Percentiles rank a stretch among this genome's conserved stretches.
phyloP scores from a whole-genome alignment of 2,797 vertebrate genomes.

The Peromyscus nudipes region DNA sequence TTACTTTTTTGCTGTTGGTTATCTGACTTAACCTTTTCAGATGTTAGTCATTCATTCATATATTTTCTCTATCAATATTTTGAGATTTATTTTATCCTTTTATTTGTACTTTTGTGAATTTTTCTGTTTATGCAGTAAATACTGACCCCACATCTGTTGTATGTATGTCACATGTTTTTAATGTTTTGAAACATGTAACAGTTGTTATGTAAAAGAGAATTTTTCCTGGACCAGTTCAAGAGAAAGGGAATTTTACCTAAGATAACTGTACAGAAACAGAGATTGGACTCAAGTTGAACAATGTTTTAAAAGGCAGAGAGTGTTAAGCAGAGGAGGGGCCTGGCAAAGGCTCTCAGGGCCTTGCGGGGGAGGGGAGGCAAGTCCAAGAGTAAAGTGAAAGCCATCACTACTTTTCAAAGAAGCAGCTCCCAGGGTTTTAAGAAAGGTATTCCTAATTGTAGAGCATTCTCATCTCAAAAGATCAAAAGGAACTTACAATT shows the following conservation, averaged over 20 bases:
- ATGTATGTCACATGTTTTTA: slow-evolving; percentile 35
- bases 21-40: neutral
- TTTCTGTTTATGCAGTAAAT: neutral
- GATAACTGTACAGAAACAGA: neutral
- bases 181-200: neutral
- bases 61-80: slow-evolving; percentile 14
- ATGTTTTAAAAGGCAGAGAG: neutral
- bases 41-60: neutral
- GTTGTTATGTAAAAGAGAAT: neutral
- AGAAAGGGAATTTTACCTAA: slow-evolving; percentile 8
- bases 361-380: neutral
- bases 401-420: slow-evolving; percentile 17
- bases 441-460: neutral
- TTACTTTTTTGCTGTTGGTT: neutral
- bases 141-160: neutral
- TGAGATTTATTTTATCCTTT: slow-evolving; percentile 4
- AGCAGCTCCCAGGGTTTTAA: neutral
- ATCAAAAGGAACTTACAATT: neutral
- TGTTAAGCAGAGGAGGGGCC: neutral
- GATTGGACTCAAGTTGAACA: neutral
- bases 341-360: neutral
- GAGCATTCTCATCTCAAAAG: slow-evolving; percentile 13
- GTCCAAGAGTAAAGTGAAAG: neutral
- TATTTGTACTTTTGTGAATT: slow-evolving; percentile 29
- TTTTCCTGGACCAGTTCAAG: neutral